Conservation (phyloP, 1,140 invertebrate genomes). For the Pogonomyrmex californicus region DNA sequence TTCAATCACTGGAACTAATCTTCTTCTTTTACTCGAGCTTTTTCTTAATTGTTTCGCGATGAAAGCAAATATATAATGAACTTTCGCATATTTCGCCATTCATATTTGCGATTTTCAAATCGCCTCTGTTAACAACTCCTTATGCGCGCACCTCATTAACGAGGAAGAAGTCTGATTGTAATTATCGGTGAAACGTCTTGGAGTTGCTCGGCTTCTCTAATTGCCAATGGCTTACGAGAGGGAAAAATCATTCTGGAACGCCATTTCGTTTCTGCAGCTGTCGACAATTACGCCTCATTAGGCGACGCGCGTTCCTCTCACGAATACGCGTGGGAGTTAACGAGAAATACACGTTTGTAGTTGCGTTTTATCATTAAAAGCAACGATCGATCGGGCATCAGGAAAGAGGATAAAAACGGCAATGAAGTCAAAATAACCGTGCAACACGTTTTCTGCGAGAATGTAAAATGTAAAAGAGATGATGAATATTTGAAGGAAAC, state of each 20-base stretch:
- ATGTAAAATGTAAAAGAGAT: constrained; percentile 9
- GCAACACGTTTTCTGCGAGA: neutral
- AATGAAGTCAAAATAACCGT: neutral
- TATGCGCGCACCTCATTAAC: constrained; percentile 59
- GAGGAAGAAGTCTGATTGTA: constrained; percentile 59
- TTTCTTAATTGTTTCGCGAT: neutral
- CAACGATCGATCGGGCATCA: neutral
- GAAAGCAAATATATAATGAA: neutral
- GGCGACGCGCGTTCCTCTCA: neutral
- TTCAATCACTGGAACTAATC: neutral
- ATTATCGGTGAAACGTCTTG: constrained; percentile 57
- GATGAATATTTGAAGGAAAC: constrained; percentile 39
- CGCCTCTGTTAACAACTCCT: constrained; percentile 36
- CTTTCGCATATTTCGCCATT: constrained; percentile 34
- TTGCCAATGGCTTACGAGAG: constrained; percentile 39
- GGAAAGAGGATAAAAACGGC: neutral
- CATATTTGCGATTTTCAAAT: constrained; percentile 28
- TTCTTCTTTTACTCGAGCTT: neutral
- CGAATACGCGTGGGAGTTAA: constrained; percentile 25
- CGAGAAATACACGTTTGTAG: constrained; percentile 30
- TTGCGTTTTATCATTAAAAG: constrained; percentile 18
- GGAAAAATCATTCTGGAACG: constrained; percentile 52
- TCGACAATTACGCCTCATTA: constrained; percentile 60
- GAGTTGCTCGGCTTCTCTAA: constrained; percentile 41
- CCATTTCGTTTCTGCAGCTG: constrained; percentile 46